These are phyloP conservation scores for Anodontia alba DNA, from an alignment of 2,888 invertebrate genomes.

Conservation along the genomic window DNA sequence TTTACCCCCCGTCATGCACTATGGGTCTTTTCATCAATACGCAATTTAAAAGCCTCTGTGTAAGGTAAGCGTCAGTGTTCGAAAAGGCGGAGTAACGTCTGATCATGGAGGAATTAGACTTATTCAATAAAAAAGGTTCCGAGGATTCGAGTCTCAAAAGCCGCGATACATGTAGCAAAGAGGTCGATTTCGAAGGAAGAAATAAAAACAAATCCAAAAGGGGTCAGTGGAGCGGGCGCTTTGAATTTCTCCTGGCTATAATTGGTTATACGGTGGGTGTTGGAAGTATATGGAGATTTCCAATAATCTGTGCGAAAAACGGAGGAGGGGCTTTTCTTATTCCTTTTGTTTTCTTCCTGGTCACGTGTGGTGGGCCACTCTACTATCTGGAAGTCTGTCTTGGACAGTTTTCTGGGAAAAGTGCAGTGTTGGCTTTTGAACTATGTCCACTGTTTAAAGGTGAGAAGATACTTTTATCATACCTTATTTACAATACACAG, in stretches of 20 bases:
- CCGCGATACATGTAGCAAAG: background rate
- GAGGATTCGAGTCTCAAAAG: too few relatives aligned
- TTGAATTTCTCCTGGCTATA: conserved; percentile 52
- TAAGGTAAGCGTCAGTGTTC: too few relatives aligned
- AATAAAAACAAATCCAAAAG: background rate
- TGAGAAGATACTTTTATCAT: background rate
- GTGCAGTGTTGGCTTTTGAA: conserved; percentile 42
- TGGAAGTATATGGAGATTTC: conserved; percentile 58
- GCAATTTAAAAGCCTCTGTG: too few relatives aligned
- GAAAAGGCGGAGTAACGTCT: too few relatives aligned
- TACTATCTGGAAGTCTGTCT: conserved; percentile 58
- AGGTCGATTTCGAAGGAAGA: background rate
- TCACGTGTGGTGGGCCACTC: conserved; percentile 51
- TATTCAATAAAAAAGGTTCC: too few relatives aligned
- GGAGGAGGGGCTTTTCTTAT: conserved; percentile 61
- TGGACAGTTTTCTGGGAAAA: conserved; percentile 49
- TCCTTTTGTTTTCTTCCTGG: conserved; percentile 56
- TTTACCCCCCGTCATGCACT: too few relatives aligned
- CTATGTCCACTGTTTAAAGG: conserved; percentile 52
- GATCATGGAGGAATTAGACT: too few relatives aligned
- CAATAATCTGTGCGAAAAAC: conserved; percentile 48
- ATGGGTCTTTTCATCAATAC: too few relatives aligned
- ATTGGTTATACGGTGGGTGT: conserved; percentile 54
- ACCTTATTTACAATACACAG: background rate
- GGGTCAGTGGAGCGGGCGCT: conserved; percentile 37